These are phyloP conservation scores for Picathartes gymnocephalus DNA, from an alignment of 2,113 vertebrate species.

Conservation along the genomic window DNA sequence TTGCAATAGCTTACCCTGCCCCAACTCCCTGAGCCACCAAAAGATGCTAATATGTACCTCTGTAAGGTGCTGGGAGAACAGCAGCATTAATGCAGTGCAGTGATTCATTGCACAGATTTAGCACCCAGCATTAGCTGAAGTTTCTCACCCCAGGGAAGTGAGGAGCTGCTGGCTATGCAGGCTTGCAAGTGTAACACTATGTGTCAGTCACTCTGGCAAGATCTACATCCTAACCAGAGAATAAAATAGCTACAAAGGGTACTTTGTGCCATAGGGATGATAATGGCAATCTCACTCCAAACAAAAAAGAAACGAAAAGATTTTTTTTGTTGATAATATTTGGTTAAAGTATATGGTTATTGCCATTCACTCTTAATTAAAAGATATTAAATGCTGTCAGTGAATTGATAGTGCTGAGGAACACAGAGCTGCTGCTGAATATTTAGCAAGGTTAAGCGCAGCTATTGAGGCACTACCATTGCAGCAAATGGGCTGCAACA, in stretches of 20 bases:
- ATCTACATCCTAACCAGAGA: not conserved
- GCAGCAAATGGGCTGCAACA: conserved; percentile 59
- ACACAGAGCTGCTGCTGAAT: conserved; percentile 3
- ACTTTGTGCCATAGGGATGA: not conserved
- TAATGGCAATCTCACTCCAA: not conserved
- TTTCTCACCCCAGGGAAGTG: not conserved
- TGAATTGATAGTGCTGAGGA: not conserved
- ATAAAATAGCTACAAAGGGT: not conserved
- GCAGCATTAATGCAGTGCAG: not conserved
- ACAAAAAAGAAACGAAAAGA: not conserved
- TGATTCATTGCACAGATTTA: not conserved
- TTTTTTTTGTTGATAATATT: not conserved
- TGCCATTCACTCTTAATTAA: not conserved
- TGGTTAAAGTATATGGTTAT: not conserved
- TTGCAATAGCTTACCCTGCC: not conserved
- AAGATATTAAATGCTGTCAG: not conserved
- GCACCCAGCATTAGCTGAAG: not conserved
- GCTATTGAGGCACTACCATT: conserved; percentile 14
- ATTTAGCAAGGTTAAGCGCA: conserved; percentile 25
- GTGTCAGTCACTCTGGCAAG: not conserved
- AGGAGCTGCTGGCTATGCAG: not conserved
- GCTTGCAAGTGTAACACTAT: not conserved
- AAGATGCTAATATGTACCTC: not conserved
- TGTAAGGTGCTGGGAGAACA: not conserved
- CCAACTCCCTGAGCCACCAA: not conserved